Evolutionary conservation across 1,140 invertebrate genomes (phyloP).

Genomic region (Sinella curviseta): DNA sequence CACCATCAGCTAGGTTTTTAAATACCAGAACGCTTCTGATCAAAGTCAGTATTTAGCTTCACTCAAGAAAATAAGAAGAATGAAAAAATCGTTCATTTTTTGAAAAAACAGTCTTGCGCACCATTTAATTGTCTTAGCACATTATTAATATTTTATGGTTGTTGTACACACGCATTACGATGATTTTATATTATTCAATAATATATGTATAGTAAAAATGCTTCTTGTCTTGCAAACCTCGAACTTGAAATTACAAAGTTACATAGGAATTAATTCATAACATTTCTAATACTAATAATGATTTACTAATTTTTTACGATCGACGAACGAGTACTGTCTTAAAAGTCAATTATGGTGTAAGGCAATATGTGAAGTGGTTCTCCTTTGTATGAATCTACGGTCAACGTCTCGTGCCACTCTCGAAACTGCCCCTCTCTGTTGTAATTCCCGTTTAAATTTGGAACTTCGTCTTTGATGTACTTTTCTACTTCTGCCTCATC

Average conservation of each 20-base stretch:
- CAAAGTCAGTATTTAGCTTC: too few species aligned
- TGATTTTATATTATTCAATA: not conserved
- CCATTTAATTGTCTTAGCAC: conserved; percentile 9
- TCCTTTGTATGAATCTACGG: conserved; percentile 67
- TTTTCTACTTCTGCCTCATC: conserved; percentile 55
- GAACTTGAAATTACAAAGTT: too few species aligned
- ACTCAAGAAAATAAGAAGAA: too few species aligned
- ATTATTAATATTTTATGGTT: not conserved
- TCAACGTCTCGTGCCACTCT: conserved; percentile 79
- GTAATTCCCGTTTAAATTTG: conserved; percentile 66
- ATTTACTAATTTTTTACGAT: not conserved
- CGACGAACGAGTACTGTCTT: not conserved
- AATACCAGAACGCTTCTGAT: too few species aligned
- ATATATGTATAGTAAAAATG: too few species aligned
- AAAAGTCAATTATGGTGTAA: conserved; percentile 84
- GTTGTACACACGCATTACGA: not conserved
- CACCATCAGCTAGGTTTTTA: too few species aligned
- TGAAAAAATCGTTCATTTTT: not conserved
- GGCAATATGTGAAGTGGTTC: conserved; percentile 82
- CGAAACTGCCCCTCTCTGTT: conserved; percentile 65
- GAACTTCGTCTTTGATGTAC: conserved; percentile 56
- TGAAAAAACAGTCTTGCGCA: conserved; percentile 4
- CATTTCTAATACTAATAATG: not conserved
- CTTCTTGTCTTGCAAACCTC: too few species aligned
- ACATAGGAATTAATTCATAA: too few species aligned